phyloP scores from a whole-genome alignment of 2,113 vertebrate genomes.

The Ascaphus truei region DNA sequence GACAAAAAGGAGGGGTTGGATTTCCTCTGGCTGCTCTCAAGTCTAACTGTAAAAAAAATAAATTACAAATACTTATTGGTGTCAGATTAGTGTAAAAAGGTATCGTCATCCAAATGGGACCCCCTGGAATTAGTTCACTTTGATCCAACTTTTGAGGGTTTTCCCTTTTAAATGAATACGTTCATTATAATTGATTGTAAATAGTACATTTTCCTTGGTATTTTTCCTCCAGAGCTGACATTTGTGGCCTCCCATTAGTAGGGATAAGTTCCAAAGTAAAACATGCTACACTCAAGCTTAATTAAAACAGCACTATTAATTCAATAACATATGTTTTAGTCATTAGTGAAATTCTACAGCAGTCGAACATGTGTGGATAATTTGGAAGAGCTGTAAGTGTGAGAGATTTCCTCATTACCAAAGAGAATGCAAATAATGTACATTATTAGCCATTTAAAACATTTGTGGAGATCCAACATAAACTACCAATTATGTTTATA shows the following conservation, averaged over 20 bases:
- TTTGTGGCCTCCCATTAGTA: neutral
- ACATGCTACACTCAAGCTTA: neutral
- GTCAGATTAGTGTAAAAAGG: too few relatives aligned
- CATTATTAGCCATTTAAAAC: neutral
- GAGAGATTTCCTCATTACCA: neutral
- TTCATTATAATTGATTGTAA: too few relatives aligned
- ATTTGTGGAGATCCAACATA: neutral
- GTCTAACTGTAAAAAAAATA: too few relatives aligned
- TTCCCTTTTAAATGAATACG: too few relatives aligned
- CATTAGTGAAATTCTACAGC: neutral
- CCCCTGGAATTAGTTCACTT: too few relatives aligned
- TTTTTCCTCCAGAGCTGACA: neutral
- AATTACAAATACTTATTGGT: too few relatives aligned
- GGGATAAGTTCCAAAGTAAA: neutral
- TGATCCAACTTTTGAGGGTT: too few relatives aligned
- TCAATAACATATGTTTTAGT: neutral
- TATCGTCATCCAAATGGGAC: too few relatives aligned
- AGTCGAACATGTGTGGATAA: neutral
- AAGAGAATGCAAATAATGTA: neutral
- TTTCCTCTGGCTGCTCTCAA: too few relatives aligned
- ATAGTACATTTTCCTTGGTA: too few relatives aligned
- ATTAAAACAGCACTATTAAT: neutral
- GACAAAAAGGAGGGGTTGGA: too few relatives aligned
- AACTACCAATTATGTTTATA: too few relatives aligned
- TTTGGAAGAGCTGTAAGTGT: neutral